phyloP scores from a whole-genome alignment of 2,888 invertebrate species.

The Alitta virens region DNA sequence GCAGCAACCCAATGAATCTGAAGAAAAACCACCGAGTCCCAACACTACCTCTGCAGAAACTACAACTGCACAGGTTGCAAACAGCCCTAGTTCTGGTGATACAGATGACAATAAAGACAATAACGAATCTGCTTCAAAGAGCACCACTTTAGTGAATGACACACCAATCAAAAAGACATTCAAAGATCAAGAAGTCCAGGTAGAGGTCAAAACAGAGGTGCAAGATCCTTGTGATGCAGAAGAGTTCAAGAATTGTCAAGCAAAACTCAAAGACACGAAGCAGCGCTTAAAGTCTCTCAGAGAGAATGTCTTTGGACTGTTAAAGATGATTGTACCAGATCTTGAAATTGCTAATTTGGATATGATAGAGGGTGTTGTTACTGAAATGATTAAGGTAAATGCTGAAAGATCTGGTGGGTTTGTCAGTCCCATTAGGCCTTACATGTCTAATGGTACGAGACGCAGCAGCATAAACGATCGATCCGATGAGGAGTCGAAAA shows the following conservation, averaged over 20 bases:
- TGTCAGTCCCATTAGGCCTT: too few species aligned
- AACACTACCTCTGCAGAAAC: too few species aligned
- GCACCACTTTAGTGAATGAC: not conserved
- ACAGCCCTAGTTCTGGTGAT: not conserved
- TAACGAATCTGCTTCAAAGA: not conserved
- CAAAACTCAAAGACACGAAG: slow-evolving; percentile 1
- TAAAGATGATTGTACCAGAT: slow-evolving; percentile 14
- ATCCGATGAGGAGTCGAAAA: not conserved
- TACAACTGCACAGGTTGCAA: not conserved
- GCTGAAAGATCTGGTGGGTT: not conserved
- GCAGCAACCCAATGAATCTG: not conserved
- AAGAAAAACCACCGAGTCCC: not conserved
- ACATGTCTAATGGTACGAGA: too few species aligned
- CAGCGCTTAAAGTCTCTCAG: not conserved
- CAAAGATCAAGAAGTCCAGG: not conserved
- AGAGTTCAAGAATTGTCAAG: not conserved
- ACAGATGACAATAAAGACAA: not conserved
- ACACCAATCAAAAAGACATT: not conserved
- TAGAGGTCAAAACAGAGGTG: not conserved
- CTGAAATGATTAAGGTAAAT: slow-evolving; percentile 15
- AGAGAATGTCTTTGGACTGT: not conserved
- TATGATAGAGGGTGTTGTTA: slow-evolving; percentile 9
- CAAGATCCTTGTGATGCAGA: not conserved
- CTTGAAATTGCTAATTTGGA: not conserved
- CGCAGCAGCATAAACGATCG: too few species aligned